Evolutionary conservation across 2,888 invertebrate genomes (phyloP).

Genomic region (Drosophila falleni): DNA sequence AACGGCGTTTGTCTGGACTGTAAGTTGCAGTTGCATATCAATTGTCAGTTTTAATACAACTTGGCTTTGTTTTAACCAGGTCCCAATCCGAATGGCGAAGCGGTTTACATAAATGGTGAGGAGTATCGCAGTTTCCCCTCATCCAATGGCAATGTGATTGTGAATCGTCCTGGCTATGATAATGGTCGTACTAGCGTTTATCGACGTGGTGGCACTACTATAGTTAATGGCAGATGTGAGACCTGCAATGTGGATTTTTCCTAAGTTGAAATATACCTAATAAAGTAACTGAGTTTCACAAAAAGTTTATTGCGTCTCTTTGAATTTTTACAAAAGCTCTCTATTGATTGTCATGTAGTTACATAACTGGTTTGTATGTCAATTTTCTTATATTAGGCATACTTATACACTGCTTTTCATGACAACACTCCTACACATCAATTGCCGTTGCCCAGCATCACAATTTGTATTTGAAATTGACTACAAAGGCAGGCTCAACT

Average conservation of each 20-base stretch:
- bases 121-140: constrained; percentile 63
- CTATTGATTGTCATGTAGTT: not conserved
- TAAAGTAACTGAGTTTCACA: not conserved
- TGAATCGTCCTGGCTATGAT: constrained; percentile 43
- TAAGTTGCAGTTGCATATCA: constrained; percentile 43
- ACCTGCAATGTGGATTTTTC: constrained; percentile 62
- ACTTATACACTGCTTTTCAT: not conserved
- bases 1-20: constrained; percentile 67
- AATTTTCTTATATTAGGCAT: not conserved
- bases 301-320: not conserved
- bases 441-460: not conserved
- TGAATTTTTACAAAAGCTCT: not conserved
- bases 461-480: constrained; percentile 25
- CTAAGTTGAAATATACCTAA: not conserved
- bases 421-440: not conserved
- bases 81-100: constrained; percentile 61
- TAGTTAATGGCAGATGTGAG: constrained; percentile 60
- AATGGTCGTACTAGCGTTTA: constrained; percentile 45
- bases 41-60: not conserved
- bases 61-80: constrained; percentile 30
- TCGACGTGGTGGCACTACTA: constrained; percentile 50
- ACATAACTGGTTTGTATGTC: not conserved
- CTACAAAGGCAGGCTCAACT: constrained; percentile 5
- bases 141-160: constrained; percentile 46
- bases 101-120: constrained; percentile 59